Percentiles rank a stretch among this genome's conserved stretches.
phyloP scores from a whole-genome alignment of 1,140 invertebrate genomes.

The Lepidostoma basale region DNA sequence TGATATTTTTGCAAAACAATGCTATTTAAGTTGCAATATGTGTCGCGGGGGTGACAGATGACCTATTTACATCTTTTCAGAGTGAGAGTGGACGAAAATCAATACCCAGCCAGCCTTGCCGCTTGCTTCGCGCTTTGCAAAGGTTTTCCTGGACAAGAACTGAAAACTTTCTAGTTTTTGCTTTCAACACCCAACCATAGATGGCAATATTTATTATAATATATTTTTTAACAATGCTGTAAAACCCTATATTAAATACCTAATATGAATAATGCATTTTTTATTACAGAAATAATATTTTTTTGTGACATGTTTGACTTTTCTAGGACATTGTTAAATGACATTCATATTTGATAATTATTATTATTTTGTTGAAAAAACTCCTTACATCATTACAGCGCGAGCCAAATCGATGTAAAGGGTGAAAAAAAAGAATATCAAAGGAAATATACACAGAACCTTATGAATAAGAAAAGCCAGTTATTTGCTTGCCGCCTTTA shows the following conservation, averaged over 20 bases:
- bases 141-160: neutral
- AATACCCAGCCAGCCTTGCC: constrained; percentile 4
- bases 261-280: neutral
- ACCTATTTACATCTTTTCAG: constrained; percentile 12
- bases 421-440: too few relatives aligned
- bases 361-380: neutral
- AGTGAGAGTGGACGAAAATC: constrained; percentile 19
- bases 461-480: too few relatives aligned
- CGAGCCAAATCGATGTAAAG: too few relatives aligned
- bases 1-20: neutral
- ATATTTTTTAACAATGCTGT: neutral
- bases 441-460: too few relatives aligned
- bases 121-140: neutral
- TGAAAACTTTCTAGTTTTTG: too few relatives aligned
- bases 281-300: neutral
- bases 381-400: too few relatives aligned
- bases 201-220: neutral
- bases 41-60: constrained; percentile 8
- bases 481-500: too few relatives aligned
- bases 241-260: neutral
- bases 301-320: neutral
- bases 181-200: neutral
- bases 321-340: neutral
- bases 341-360: neutral
- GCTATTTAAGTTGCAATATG: constrained; percentile 9